Evolutionary conservation across 2,113 vertebrate genomes (phyloP).

Genomic region (Leptobrachium leishanense): DNA sequence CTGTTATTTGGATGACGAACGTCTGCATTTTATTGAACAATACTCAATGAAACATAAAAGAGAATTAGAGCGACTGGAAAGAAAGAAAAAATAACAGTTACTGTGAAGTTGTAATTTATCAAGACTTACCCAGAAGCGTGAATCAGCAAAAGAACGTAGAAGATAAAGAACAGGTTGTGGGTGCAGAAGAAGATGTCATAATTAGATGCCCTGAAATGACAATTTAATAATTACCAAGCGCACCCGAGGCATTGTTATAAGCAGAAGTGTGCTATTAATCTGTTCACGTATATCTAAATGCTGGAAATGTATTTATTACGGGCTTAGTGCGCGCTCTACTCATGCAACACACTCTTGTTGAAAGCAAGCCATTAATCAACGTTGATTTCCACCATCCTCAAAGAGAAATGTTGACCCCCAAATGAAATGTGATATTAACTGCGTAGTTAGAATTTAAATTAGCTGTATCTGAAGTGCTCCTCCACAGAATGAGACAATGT

Average conservation of each 20-base stretch:
- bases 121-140: conserved; percentile 88
- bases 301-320: background rate
- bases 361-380: background rate
- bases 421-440: too few species aligned
- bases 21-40: too few species aligned
- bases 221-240: background rate
- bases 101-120: background rate
- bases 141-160: conserved; percentile 90
- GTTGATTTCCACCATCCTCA: background rate
- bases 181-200: conserved; percentile 99
- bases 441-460: too few species aligned
- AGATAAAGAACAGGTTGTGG: conserved; percentile 95
- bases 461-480: too few species aligned
- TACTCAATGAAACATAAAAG: too few species aligned
- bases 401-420: too few species aligned
- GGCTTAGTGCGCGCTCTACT: background rate
- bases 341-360: background rate
- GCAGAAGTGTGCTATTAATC: background rate
- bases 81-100: too few species aligned
- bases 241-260: background rate
- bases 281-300: background rate
- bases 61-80: too few species aligned
- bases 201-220: conserved; percentile 77
- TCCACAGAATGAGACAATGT: too few species aligned
- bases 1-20: too few species aligned